Evolutionary conservation across 2,797 vertebrate genomes (phyloP).

Genomic region (Mus spretus): DNA sequence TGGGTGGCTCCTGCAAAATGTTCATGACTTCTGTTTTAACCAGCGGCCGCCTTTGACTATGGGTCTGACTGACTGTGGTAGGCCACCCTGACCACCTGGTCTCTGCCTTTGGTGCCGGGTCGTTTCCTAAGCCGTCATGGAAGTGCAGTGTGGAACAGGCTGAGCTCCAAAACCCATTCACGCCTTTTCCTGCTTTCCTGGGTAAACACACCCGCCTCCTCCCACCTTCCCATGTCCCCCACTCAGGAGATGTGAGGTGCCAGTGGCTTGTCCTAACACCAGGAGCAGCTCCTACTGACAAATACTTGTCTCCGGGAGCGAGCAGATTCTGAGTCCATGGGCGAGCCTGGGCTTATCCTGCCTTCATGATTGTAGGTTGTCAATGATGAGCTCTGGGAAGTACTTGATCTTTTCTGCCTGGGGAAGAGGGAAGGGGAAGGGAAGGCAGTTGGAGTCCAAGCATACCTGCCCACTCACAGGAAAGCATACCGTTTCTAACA

Average conservation of each 20-base stretch:
- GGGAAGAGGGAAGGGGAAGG: not conserved
- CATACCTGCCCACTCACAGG: constrained; percentile 64
- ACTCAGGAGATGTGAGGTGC: accelerated
- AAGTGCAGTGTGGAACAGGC: not conserved
- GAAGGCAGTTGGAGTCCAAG: constrained; percentile 5
- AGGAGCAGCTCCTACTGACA: not conserved
- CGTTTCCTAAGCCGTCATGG: not conserved
- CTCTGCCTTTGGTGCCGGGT: not conserved
- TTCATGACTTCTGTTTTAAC: not conserved
- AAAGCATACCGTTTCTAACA: constrained; percentile 69
- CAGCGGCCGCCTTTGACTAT: not conserved
- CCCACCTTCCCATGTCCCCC: no score
- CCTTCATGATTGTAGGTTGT: accelerated
- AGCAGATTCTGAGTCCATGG: not conserved
- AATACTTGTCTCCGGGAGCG: accelerated
- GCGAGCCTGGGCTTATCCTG: not conserved
- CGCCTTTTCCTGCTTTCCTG: not conserved
- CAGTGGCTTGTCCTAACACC: not conserved
- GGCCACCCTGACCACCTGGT: not conserved
- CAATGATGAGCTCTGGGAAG: not conserved
- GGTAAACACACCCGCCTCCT: accelerated
- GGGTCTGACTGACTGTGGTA: accelerated
- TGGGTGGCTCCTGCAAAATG: not conserved
- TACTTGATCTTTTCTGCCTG: not conserved
- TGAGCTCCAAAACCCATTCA: not conserved